Evolutionary conservation across 2,797 vertebrate species (phyloP).

Genomic region (Tarsius wallacei): DNA sequence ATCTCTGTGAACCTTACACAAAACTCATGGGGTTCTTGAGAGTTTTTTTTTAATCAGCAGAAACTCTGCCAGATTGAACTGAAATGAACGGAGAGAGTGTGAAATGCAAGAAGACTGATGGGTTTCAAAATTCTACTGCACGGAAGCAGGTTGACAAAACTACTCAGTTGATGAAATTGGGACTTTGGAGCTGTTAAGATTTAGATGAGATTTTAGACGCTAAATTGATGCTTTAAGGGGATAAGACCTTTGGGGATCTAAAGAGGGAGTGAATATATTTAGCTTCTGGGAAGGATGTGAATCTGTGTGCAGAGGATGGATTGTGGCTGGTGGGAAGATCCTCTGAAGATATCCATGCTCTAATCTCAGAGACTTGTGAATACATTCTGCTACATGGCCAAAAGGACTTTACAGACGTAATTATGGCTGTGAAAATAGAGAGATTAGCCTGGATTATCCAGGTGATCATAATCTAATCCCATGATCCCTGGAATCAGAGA

Average conservation of each 20-base stretch:
- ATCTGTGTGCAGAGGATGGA: not conserved
- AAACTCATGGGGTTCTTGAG: not conserved
- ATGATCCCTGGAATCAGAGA: not conserved
- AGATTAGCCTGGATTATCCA: not conserved
- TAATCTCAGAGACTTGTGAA: not conserved
- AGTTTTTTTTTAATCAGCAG: not conserved
- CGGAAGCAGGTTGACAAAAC: not conserved
- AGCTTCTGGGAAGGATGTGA: not conserved
- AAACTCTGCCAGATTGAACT: not conserved
- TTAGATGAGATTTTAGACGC: not conserved
- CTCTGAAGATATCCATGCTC: not conserved
- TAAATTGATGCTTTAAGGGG: too few species aligned
- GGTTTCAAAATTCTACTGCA: not conserved
- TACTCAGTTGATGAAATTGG: not conserved
- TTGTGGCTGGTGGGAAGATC: not conserved
- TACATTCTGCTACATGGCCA: not conserved
- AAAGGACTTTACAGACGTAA: not conserved
- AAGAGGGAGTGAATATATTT: too few species aligned
- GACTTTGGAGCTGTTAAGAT: not conserved
- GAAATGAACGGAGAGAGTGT: not conserved
- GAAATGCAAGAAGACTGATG: not conserved
- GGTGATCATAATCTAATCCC: not conserved
- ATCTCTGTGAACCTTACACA: not conserved
- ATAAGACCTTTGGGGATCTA: not conserved
- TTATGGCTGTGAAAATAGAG: not conserved